phyloP scores from a whole-genome alignment of 2,888 invertebrate genomes.

The Pseudococcus viburni region DNA sequence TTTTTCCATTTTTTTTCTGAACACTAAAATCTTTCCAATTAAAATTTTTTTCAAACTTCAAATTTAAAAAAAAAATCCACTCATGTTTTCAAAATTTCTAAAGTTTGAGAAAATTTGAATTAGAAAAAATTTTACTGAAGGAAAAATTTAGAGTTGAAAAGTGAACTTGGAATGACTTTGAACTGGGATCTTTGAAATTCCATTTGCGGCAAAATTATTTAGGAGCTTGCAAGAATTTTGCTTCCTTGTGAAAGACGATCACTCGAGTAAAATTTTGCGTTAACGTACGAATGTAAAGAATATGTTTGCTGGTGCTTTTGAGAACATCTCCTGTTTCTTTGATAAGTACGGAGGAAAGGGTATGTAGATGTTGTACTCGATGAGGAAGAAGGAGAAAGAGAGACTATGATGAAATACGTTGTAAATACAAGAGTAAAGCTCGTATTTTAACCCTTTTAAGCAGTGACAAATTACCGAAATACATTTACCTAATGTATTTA shows the following conservation, averaged over 20 bases:
- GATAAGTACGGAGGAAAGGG: background rate
- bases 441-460: conserved; percentile 62
- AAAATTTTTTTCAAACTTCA: too few species aligned
- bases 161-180: too few species aligned
- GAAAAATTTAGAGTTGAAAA: too few species aligned
- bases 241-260: background rate
- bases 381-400: background rate
- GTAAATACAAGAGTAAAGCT: conserved; percentile 52
- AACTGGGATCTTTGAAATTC: too few species aligned
- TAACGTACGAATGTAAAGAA: background rate
- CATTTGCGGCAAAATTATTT: background rate
- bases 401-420: conserved; percentile 57
- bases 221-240: background rate
- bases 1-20: too few species aligned
- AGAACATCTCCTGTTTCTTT: background rate
- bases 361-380: too few species aligned
- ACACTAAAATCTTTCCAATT: too few species aligned
- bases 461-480: conserved; percentile 66
- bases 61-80: too few species aligned
- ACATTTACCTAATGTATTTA: conserved; percentile 66
- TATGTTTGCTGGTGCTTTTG: background rate
- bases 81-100: too few species aligned
- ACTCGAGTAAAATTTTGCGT: background rate
- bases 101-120: too few species aligned
- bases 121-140: too few species aligned